These are phyloP conservation scores for Mayetiola destructor DNA, from an alignment of 2,888 invertebrate species.

Conservation along the genomic window DNA sequence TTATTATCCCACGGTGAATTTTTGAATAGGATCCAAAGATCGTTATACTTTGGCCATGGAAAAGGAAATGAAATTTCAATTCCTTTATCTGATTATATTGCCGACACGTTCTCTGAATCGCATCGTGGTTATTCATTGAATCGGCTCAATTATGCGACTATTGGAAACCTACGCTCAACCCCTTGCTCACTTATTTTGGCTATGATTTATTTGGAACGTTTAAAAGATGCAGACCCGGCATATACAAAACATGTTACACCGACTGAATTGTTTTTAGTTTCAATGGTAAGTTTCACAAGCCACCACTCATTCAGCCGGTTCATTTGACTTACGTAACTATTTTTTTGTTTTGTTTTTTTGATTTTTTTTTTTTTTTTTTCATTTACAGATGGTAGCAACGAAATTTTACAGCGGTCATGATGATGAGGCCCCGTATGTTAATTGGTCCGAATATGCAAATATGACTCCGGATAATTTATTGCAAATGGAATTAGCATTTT, in stretches of 20 bases:
- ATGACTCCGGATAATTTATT: slow-evolving; percentile 60
- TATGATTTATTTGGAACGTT: slow-evolving; percentile 80
- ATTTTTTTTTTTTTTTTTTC: slow-evolving; percentile 16
- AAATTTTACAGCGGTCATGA: slow-evolving; percentile 89
- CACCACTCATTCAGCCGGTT: neutral
- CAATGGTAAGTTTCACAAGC: slow-evolving; percentile 51
- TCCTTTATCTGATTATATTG: slow-evolving; percentile 57
- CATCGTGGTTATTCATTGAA: slow-evolving; percentile 62
- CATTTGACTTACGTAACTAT: neutral
- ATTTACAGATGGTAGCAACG: slow-evolving; percentile 78
- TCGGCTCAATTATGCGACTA: slow-evolving; percentile 59
- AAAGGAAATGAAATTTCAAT: slow-evolving; percentile 31
- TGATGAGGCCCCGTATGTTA: slow-evolving; percentile 74
- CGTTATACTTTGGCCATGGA: slow-evolving; percentile 76
- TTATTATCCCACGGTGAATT: slow-evolving; percentile 52
- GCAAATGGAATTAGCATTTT: slow-evolving; percentile 72
- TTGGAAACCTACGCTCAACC: slow-evolving; percentile 65
- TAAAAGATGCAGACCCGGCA: slow-evolving; percentile 64
- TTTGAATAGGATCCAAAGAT: slow-evolving; percentile 68
- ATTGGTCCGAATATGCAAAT: slow-evolving; percentile 82
- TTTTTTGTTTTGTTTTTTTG: neutral
- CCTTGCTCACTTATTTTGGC: slow-evolving; percentile 89
- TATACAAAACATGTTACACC: slow-evolving; percentile 74
- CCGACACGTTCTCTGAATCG: slow-evolving; percentile 66
- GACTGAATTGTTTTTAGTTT: slow-evolving; percentile 85